These are phyloP conservation scores for Andrena flavipes DNA, from an alignment of 2,888 invertebrate species.

Conservation along the genomic window DNA sequence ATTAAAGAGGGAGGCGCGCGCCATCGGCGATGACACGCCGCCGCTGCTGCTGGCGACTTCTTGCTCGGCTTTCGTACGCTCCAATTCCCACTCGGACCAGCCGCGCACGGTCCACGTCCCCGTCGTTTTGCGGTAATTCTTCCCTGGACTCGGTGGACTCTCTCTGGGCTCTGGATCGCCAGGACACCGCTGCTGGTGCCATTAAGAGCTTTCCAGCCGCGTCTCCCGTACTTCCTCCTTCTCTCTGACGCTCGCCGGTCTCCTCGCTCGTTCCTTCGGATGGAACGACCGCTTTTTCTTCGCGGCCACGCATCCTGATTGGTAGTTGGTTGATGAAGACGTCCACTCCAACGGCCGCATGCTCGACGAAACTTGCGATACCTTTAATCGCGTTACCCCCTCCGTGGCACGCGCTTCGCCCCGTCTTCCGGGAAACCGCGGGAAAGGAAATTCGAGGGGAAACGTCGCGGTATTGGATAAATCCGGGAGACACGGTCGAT, in stretches of 20 bases:
- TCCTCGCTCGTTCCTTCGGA: conserved; percentile 19
- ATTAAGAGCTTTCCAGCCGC: conserved; percentile 77
- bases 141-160: conserved; percentile 49
- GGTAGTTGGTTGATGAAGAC: conserved; percentile 79
- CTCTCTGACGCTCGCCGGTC: conserved; percentile 5
- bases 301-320: conserved; percentile 65
- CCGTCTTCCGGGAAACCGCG: conserved; percentile 15
- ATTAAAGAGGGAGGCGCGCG: conserved; percentile 78
- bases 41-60: conserved; percentile 64
- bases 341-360: conserved; percentile 65
- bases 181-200: conserved; percentile 66
- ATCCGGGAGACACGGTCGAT: too few relatives aligned
- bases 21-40: conserved; percentile 77
- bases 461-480: too few relatives aligned
- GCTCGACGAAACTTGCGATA: conserved; percentile 66
- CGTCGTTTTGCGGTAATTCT: conserved; percentile 75
- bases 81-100: conserved; percentile 53
- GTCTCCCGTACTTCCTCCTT: conserved; percentile 17
- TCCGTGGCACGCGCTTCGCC: neutral
- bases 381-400: conserved; percentile 67
- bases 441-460: neutral
- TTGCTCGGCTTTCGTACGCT: conserved; percentile 56
- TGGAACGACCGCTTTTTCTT: conserved; percentile 61
- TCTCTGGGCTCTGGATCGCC: conserved; percentile 24
- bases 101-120: conserved; percentile 14